phyloP scores from a whole-genome alignment of 2,113 vertebrate species.

The Otocyon megalotis region DNA sequence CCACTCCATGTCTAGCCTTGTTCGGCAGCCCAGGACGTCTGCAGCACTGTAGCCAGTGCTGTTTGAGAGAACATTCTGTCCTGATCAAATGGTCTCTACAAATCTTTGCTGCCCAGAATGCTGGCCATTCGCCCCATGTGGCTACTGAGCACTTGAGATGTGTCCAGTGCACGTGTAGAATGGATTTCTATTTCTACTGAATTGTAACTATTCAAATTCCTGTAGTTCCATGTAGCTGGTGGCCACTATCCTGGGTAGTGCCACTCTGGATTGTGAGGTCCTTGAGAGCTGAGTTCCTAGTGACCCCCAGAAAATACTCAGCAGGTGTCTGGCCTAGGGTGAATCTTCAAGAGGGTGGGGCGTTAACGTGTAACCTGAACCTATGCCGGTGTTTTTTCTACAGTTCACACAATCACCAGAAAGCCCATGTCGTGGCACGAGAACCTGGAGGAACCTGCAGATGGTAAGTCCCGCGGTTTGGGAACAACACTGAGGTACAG shows the following conservation, averaged over 20 bases:
- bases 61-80: neutral
- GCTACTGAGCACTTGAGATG: neutral
- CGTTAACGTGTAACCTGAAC: neutral
- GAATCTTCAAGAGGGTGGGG: neutral
- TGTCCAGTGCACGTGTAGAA: neutral
- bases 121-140: neutral
- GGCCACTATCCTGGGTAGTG: neutral
- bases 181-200: neutral
- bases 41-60: neutral
- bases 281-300: neutral
- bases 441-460: conserved; percentile 81
- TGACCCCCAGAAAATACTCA: neutral
- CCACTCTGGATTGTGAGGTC: neutral
- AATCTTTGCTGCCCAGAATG: neutral
- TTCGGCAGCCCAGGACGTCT: neutral
- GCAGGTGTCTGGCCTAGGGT: neutral
- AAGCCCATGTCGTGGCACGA: conserved; percentile 91
- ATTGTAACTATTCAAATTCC: neutral
- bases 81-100: neutral
- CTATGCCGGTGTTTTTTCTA: conserved; percentile 45
- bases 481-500: neutral
- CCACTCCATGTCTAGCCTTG: neutral
- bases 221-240: neutral
- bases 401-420: conserved; percentile 90
- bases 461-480: conserved; percentile 88